Percentiles rank a stretch among this genome's conserved stretches.
Conservation (phyloP, 2,113 vertebrate genomes). For the Neodon shergylaensis region DNA sequence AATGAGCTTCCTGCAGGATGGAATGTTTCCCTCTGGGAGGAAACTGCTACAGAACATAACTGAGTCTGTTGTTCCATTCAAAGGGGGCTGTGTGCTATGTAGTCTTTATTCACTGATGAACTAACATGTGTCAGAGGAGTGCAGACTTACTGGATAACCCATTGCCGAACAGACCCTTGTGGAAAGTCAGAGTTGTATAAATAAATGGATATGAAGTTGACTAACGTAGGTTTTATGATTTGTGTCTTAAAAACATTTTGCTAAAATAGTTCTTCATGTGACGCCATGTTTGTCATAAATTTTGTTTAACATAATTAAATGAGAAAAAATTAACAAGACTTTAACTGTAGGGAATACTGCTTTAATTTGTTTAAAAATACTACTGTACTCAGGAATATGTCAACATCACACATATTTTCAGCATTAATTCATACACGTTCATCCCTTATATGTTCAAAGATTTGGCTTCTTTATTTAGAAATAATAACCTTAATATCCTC, state of each 20-base stretch:
- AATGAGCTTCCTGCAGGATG: not conserved
- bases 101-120: constrained; percentile 5
- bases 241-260: constrained; percentile 9
- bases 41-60: not conserved
- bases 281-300: constrained; percentile 47
- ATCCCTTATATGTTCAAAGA: constrained; percentile 47
- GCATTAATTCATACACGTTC: constrained; percentile 34
- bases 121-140: constrained; percentile 27
- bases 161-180: not conserved
- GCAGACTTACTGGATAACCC: not conserved
- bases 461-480: constrained; percentile 51
- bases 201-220: constrained; percentile 23
- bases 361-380: constrained; percentile 40
- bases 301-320: constrained; percentile 46
- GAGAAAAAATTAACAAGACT: constrained; percentile 43
- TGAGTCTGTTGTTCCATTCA: not conserved
- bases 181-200: constrained; percentile 26
- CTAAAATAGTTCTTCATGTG: constrained; percentile 4
- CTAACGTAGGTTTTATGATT: not conserved
- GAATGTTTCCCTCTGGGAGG: not conserved
- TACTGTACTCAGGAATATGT: constrained; percentile 25
- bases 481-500: not conserved
- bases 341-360: constrained; percentile 38
- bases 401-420: constrained; percentile 14
- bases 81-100: not conserved